A percentile compares a stretch with the other conserved stretches of the same genome.
Evolutionary conservation across 2,113 vertebrate species (phyloP).

Genomic region (Opisthocomus hoazin): DNA sequence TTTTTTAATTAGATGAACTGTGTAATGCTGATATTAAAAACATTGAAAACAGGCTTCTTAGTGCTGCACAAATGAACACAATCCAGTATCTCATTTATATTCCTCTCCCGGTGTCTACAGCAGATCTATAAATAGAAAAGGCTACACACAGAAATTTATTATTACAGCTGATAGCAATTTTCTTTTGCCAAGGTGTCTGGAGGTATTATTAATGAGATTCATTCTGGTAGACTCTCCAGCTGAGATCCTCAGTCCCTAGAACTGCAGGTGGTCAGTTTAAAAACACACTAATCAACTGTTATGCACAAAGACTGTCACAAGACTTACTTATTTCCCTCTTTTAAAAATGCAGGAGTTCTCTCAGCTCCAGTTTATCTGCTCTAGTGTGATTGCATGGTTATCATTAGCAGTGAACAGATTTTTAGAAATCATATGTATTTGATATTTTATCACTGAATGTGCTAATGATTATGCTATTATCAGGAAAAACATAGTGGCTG

Average conservation of each 20-base stretch:
- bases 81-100: constrained; percentile 29
- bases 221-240: constrained; percentile 50
- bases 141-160: constrained; percentile 57
- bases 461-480: not conserved
- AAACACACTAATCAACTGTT: constrained; percentile 57
- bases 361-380: constrained; percentile 26
- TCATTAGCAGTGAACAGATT: not conserved
- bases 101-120: not conserved
- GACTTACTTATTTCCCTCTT: constrained; percentile 32
- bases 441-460: not conserved
- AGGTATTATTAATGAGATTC: constrained; percentile 63
- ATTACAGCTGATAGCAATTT: constrained; percentile 58
- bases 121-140: constrained; percentile 61
- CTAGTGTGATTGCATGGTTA: not conserved
- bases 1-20: not conserved
- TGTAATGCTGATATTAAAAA: not conserved
- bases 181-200: constrained; percentile 55
- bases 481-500: not conserved
- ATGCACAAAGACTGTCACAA: not conserved
- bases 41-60: not conserved
- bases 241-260: constrained; percentile 39
- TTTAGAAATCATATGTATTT: not conserved
- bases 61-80: not conserved
- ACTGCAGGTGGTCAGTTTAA: constrained; percentile 49
- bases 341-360: constrained; percentile 12